Conservation (phyloP, 2,888 invertebrate genomes). For the Hypomecis punctinalis region DNA sequence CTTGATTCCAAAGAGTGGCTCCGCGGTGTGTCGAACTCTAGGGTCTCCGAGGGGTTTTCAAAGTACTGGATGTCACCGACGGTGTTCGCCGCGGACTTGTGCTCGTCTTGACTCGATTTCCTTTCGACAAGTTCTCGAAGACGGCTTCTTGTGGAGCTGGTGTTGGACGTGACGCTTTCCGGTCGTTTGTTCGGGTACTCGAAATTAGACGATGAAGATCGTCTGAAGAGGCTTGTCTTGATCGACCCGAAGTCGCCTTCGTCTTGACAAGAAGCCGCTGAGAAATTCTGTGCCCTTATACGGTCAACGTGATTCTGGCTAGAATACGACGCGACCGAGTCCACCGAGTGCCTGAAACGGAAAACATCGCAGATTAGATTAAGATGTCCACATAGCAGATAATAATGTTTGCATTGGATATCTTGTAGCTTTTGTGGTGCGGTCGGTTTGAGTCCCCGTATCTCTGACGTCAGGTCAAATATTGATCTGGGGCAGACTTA, state of each 20-base stretch:
- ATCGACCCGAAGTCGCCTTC: constrained; percentile 81
- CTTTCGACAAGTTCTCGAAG: constrained; percentile 83
- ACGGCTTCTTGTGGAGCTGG: constrained; percentile 83
- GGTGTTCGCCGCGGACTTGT: constrained; percentile 78
- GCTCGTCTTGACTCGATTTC: constrained; percentile 82
- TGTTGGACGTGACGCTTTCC: constrained; percentile 79
- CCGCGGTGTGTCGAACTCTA: constrained; percentile 77
- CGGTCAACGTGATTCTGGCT: constrained; percentile 86
- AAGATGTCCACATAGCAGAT: constrained; percentile 61
- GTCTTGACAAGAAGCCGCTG: constrained; percentile 84
- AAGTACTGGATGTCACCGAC: constrained; percentile 82
- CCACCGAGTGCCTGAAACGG: constrained; percentile 83
- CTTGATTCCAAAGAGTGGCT: constrained; percentile 72
- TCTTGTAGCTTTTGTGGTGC: constrained; percentile 56
- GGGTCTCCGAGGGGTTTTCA: constrained; percentile 80
- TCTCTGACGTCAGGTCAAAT: constrained; percentile 59
- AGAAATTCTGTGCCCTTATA: constrained; percentile 83
- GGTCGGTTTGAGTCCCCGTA: constrained; percentile 61
- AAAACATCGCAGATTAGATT: constrained; percentile 74
- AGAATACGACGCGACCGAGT: constrained; percentile 86
- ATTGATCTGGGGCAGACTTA: constrained; percentile 51
- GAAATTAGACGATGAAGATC: constrained; percentile 75
- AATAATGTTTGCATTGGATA: constrained; percentile 70
- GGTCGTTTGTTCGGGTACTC: constrained; percentile 76
- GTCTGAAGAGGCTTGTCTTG: constrained; percentile 80